Percentiles rank a stretch among this genome's conserved stretches.
These are phyloP conservation scores for Paedocypris sp. DNA, from an alignment of 2,113 vertebrate genomes.

Conservation along the genomic window DNA sequence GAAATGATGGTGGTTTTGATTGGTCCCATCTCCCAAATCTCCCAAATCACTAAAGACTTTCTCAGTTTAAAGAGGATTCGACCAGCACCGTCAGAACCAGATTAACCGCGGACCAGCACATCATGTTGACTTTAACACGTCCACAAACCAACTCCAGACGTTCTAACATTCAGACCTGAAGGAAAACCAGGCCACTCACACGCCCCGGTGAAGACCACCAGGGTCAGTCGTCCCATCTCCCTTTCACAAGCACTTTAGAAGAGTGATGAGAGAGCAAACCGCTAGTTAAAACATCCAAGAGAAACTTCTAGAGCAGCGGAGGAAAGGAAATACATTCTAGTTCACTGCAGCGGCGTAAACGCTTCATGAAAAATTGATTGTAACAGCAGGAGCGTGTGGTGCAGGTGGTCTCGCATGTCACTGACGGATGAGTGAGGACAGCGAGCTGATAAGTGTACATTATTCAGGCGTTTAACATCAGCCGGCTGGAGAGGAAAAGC, in stretches of 20 bases:
- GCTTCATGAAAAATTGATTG: conserved; percentile 17
- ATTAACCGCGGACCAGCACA: no score
- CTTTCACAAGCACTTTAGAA: conserved; percentile 4
- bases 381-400: not conserved
- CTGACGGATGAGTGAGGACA: conserved; percentile 9
- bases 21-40: no score
- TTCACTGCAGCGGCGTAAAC: not conserved
- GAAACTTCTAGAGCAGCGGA: not conserved
- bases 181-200: not conserved
- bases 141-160: no score
- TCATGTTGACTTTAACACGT: no score
- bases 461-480: conserved; percentile 7
- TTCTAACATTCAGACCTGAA: not conserved
- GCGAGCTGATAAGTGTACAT: conserved; percentile 10
- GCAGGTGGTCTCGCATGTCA: conserved; percentile 8
- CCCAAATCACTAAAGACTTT: no score
- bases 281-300: not conserved
- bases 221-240: conserved; percentile 2
- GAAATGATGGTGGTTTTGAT: no score
- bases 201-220: no score
- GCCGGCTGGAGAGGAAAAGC: not conserved
- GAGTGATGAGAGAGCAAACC: not conserved
- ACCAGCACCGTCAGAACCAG: no score
- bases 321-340: not conserved
- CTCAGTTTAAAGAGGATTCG: no score